phyloP scores from a whole-genome alignment of 2,113 vertebrate genomes.

The Cariama cristata region DNA sequence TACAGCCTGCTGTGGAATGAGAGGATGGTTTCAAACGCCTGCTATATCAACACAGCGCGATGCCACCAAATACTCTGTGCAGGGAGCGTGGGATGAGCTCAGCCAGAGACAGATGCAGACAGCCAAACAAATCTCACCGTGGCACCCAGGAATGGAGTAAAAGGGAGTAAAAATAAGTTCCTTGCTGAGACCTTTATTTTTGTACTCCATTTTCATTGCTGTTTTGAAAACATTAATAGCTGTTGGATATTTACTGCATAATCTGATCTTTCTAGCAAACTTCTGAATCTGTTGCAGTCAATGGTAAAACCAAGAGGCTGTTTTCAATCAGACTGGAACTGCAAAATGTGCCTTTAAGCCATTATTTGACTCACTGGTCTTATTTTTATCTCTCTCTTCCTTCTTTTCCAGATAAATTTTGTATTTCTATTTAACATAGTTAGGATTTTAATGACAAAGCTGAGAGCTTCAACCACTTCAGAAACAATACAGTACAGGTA shows the following conservation, averaged over 20 bases:
- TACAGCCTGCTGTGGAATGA: background rate
- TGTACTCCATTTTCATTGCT: background rate
- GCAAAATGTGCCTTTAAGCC: background rate
- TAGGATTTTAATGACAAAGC: slow-evolving; percentile 96
- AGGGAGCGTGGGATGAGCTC: background rate
- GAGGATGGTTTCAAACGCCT: background rate
- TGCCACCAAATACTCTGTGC: background rate
- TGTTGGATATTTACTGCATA: background rate
- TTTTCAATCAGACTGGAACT: background rate
- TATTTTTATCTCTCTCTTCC: background rate
- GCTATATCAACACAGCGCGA: background rate
- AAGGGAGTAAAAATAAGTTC: background rate
- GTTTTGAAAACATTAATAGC: background rate
- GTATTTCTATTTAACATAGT: slow-evolving; percentile 99
- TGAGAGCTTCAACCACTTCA: slow-evolving; percentile 94
- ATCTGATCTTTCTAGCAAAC: background rate
- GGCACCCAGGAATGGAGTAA: background rate
- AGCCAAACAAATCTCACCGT: background rate
- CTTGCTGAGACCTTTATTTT: background rate
- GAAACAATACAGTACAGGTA: slow-evolving; percentile 99
- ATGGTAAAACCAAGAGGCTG: background rate
- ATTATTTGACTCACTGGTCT: background rate
- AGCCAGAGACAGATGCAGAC: background rate
- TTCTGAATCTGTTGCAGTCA: background rate
- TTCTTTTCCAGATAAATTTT: slow-evolving; percentile 91